Percentiles rank a stretch among this genome's conserved stretches.
phyloP scores from a whole-genome alignment of 2,797 vertebrate species.

The Pogoniulus pusillus region DNA sequence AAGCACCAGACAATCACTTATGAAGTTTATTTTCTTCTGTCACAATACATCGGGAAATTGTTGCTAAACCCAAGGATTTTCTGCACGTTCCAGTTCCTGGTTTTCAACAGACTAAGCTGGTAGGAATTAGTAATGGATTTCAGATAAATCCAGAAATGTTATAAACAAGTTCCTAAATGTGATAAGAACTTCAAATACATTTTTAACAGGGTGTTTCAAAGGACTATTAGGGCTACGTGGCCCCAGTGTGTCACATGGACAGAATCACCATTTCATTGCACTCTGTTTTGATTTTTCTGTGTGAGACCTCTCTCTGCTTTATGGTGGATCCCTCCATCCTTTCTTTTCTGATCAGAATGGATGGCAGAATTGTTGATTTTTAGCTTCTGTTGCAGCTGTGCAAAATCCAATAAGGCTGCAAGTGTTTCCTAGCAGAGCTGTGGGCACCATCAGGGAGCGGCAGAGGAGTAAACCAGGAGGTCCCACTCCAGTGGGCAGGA shows the following conservation, averaged over 20 bases:
- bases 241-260: neutral
- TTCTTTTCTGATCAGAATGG: conserved; percentile 1
- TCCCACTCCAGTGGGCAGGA: neutral
- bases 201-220: neutral
- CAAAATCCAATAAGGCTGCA: neutral
- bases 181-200: neutral
- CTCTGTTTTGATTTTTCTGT: neutral
- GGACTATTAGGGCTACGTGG: neutral
- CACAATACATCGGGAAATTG: neutral
- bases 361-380: neutral
- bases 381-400: neutral
- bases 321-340: neutral
- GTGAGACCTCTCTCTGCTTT: neutral
- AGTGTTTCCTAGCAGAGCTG: neutral
- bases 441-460: neutral
- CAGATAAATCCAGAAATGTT: neutral
- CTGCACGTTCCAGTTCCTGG: neutral
- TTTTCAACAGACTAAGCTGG: neutral
- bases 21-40: conserved; percentile 9
- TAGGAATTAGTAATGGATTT: neutral
- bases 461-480: neutral
- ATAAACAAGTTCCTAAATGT: neutral
- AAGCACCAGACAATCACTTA: neutral
- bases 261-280: neutral
- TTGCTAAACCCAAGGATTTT: neutral